Evolutionary conservation across 1,140 invertebrate species (phyloP).

Genomic region (Procambarus clarkii): DNA sequence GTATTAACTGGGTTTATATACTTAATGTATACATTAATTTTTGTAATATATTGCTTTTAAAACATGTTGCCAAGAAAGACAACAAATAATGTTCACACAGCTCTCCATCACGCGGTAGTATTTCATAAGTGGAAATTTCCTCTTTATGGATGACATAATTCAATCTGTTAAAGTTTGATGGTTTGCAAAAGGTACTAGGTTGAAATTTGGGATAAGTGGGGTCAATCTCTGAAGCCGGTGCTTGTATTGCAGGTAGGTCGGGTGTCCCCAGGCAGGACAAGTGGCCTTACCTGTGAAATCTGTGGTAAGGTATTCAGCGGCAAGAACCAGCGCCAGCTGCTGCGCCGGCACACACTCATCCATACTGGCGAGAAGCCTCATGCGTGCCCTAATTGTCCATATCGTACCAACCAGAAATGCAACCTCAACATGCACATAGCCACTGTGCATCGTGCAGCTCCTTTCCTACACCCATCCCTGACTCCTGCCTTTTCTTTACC

Average conservation of each 20-base stretch:
- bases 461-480: constrained; percentile 29
- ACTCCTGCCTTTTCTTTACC: constrained; percentile 47
- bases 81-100: no score
- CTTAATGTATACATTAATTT: no score
- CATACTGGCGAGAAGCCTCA: constrained; percentile 91
- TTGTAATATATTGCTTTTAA: no score
- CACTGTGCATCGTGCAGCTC: constrained; percentile 64
- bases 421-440: constrained; percentile 68
- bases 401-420: constrained; percentile 70
- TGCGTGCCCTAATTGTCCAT: constrained; percentile 82
- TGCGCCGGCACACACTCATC: constrained; percentile 89
- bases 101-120: no score
- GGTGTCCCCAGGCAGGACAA: constrained; percentile 87
- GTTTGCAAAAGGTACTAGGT: background rate
- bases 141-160: background rate
- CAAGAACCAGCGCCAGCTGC: constrained; percentile 88
- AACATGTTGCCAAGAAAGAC: no score
- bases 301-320: constrained; percentile 83
- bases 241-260: constrained; percentile 71
- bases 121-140: background rate
- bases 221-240: constrained; percentile 67
- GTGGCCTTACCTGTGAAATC: constrained; percentile 87
- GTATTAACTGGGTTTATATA: no score
- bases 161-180: background rate
- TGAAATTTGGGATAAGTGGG: constrained; percentile 23